Evolutionary conservation across 2,113 vertebrate genomes (phyloP).

Genomic region (Potamarius usumacintae): DNA sequence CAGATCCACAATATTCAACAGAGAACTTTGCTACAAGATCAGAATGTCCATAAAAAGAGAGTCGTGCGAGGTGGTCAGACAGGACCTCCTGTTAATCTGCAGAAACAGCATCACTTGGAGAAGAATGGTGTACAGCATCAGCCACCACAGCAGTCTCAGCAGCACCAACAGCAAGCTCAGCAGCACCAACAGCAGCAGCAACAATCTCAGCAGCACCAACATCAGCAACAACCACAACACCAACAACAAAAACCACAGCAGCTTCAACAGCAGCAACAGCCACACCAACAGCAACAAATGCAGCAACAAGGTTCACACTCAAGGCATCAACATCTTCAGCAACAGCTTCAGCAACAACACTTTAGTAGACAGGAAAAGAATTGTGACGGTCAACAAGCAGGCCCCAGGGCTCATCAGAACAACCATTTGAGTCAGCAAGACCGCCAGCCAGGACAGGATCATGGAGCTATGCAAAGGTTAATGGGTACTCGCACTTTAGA

Average conservation of each 20-base stretch:
- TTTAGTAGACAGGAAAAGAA: constrained; percentile 88
- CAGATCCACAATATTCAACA: constrained; percentile 84
- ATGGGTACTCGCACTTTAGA: constrained; percentile 88
- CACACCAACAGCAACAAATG: constrained; percentile 69
- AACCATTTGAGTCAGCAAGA: constrained; percentile 82
- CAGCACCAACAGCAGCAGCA: constrained; percentile 84
- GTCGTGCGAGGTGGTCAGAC: constrained; percentile 82
- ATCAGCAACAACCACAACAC: constrained; percentile 78
- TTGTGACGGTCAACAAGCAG: constrained; percentile 83
- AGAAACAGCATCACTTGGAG: constrained; percentile 82
- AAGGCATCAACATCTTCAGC: constrained; percentile 75
- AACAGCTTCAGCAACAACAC: constrained; percentile 82
- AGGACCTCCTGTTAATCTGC: constrained; percentile 80
- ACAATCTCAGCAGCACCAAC: constrained; percentile 72
- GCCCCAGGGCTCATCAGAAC: constrained; percentile 78
- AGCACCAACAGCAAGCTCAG: constrained; percentile 80
- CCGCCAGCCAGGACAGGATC: constrained; percentile 72
- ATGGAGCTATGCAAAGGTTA: constrained; percentile 88
- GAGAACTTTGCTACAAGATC: constrained; percentile 86
- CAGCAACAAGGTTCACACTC: constrained; percentile 70
- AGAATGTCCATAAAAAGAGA: constrained; percentile 92
- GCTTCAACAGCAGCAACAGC: constrained; percentile 76
- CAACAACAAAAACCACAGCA: constrained; percentile 67
- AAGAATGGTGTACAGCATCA: constrained; percentile 76
- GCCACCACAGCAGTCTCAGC: constrained; percentile 73